phyloP scores from a whole-genome alignment of 2,888 invertebrate species.

The Atrina japonica region DNA sequence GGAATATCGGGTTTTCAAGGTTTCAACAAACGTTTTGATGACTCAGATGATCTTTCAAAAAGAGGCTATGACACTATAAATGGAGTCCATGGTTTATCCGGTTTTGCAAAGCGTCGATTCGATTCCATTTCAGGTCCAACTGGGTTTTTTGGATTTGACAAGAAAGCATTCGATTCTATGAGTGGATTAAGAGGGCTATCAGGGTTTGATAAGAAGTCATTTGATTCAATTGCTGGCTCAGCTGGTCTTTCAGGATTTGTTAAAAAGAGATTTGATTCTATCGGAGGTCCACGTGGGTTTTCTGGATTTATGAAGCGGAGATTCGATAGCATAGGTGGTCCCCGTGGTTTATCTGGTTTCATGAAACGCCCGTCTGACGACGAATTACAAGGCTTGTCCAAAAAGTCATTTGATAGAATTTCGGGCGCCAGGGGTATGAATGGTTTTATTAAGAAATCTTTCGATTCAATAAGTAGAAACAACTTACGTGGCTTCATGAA shows the following conservation, averaged over 20 bases:
- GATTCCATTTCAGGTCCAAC: constrained; percentile 34
- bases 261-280: constrained; percentile 42
- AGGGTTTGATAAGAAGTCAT: constrained; percentile 36
- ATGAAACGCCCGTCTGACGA: constrained; percentile 43
- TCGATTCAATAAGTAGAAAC: constrained; percentile 1
- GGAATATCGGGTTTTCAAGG: constrained; percentile 13
- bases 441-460: constrained; percentile 39
- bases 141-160: constrained; percentile 29
- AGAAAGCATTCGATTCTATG: constrained; percentile 35
- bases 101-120: constrained; percentile 36
- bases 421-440: constrained; percentile 32
- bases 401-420: constrained; percentile 41
- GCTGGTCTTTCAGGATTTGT: constrained; percentile 45
- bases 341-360: constrained; percentile 44
- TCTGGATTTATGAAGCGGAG: constrained; percentile 41
- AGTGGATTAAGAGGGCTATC: constrained; percentile 15
- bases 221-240: constrained; percentile 39
- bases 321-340: constrained; percentile 37
- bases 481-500: constrained; percentile 9
- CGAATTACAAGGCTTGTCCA: constrained; percentile 42
- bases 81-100: constrained; percentile 27
- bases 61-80: constrained; percentile 28
- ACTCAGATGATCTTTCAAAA: constrained; percentile 31
- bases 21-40: constrained; percentile 18
- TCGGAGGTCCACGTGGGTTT: constrained; percentile 36